Evolutionary conservation across 2,888 invertebrate species (phyloP).

Genomic region (Philaethria dido): DNA sequence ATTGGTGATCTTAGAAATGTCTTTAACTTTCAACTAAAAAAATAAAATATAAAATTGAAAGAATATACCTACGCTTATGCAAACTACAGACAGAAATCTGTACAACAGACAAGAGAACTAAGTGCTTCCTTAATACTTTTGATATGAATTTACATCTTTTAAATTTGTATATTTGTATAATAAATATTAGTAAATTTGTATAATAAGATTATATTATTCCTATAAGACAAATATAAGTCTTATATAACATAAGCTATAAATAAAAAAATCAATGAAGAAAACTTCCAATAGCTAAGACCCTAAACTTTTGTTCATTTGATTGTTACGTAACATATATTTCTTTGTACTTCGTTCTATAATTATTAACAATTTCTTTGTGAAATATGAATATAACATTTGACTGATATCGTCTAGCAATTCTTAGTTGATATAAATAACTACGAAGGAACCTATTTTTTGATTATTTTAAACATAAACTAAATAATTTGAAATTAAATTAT

Average conservation of each 20-base stretch:
- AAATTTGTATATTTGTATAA: background rate
- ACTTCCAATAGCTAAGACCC: constrained; percentile 2
- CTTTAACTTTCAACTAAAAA: background rate
- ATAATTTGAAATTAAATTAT: background rate
- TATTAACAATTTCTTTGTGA: background rate
- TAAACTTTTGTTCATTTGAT: background rate
- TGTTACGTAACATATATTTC: constrained; percentile 1
- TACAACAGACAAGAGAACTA: background rate
- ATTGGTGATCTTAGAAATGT: background rate
- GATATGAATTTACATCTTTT: background rate
- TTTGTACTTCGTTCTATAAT: background rate
- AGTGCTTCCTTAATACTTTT: background rate
- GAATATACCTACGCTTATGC: no score
- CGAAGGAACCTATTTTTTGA: no score
- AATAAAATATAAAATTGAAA: no score
- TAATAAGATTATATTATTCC: background rate
- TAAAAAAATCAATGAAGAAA: constrained; percentile 2
- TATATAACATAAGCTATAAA: background rate
- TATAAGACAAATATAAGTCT: background rate
- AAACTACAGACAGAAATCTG: no score
- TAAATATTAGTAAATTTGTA: no score
- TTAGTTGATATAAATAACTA: background rate
- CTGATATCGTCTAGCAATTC: no score
- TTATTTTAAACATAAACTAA: background rate
- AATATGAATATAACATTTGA: background rate